Conservation (phyloP, 2,797 vertebrate genomes). For the Mus spretus region DNA sequence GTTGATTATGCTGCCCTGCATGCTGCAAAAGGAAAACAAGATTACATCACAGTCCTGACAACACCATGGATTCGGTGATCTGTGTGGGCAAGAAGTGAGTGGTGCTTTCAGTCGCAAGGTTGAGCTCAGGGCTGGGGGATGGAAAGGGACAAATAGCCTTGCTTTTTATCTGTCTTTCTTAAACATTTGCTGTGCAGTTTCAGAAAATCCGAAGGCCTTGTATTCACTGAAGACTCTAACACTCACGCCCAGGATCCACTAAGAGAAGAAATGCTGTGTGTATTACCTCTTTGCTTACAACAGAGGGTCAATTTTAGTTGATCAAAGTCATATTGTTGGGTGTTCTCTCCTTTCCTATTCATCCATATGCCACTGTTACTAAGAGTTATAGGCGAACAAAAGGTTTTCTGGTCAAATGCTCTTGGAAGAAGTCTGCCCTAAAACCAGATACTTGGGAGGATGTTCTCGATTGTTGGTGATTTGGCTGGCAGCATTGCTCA, state of each 20-base stretch:
- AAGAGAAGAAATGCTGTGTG: not conserved
- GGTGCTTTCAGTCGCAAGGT: constrained; percentile 22
- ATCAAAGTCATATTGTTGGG: not conserved
- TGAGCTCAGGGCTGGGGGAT: not conserved
- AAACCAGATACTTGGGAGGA: not conserved
- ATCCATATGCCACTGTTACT: not conserved
- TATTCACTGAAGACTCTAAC: constrained; percentile 27
- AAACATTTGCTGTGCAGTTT: constrained; percentile 28
- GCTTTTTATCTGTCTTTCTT: constrained; percentile 15
- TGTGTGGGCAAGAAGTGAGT: not conserved
- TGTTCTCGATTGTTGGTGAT: accelerated
- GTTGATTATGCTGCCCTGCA: not conserved
- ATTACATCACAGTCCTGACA: not conserved
- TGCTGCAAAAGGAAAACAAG: not conserved
- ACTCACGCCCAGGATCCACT: constrained; percentile 16
- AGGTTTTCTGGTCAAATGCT: not conserved
- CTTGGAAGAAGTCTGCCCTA: not conserved
- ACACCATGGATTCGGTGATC: not conserved
- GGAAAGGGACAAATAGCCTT: not conserved
- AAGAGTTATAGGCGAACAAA: not conserved
- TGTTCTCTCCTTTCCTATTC: accelerated
- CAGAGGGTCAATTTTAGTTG: not conserved
- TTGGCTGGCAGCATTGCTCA: not conserved
- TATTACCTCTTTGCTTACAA: not conserved
- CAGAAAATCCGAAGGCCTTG: constrained; percentile 39